Evolutionary conservation across 2,888 invertebrate genomes (phyloP).

Genomic region (Pseudoips prasinana): DNA sequence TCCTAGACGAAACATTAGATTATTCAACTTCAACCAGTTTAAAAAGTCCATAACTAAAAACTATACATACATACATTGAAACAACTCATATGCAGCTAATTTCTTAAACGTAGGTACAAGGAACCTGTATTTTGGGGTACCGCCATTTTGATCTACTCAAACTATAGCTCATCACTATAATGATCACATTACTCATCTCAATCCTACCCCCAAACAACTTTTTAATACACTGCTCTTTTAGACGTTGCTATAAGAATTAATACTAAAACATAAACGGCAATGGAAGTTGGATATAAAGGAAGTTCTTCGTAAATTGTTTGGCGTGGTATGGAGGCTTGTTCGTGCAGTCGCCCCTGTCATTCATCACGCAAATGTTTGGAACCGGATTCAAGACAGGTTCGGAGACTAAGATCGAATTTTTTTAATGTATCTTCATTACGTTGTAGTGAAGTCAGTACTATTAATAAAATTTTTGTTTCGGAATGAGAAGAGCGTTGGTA

Average conservation of each 20-base stretch:
- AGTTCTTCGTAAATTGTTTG: conserved; percentile 26
- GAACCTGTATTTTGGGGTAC: conserved; percentile 73
- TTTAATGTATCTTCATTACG: conserved; percentile 57
- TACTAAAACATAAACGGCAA: conserved; percentile 25
- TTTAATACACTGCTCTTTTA: conserved; percentile 30
- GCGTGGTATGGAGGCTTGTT: conserved; percentile 42
- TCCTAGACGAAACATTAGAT: too few relatives aligned
- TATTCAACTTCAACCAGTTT: too few relatives aligned
- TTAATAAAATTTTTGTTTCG: conserved; percentile 30
- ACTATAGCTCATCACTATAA: conserved; percentile 63
- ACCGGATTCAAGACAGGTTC: conserved; percentile 69
- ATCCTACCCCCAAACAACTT: not conserved
- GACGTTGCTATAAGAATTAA: not conserved
- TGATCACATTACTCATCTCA: conserved; percentile 33
- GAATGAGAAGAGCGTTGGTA: conserved; percentile 1
- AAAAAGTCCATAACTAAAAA: too few relatives aligned
- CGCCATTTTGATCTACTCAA: conserved; percentile 73
- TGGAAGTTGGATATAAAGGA: conserved; percentile 31
- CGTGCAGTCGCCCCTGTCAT: conserved; percentile 68
- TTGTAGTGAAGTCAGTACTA: conserved; percentile 43
- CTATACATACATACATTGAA: too few relatives aligned
- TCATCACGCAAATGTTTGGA: conserved; percentile 73
- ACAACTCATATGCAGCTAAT: conserved; percentile 46
- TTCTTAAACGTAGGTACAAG: conserved; percentile 56
- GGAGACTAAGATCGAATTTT: conserved; percentile 51